These are phyloP conservation scores for Emydocephalus ijimae DNA, from an alignment of 2,113 vertebrate species.

Conservation along the genomic window DNA sequence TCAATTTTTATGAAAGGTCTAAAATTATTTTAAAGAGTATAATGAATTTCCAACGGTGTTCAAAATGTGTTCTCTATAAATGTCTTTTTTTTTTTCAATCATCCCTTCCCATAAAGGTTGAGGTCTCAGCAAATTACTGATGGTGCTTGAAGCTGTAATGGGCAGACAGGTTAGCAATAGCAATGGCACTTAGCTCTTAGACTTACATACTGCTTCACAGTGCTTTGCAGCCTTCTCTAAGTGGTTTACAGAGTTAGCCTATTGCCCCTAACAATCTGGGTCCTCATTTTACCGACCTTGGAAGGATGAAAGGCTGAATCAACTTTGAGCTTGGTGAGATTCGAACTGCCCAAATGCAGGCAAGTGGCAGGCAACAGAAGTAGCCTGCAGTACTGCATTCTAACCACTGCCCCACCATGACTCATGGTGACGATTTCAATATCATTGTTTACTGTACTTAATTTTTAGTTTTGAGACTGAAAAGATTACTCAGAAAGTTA, in stretches of 20 bases:
- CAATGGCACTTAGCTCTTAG: too few species aligned
- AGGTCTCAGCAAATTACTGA: conserved; percentile 62
- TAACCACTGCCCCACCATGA: too few species aligned
- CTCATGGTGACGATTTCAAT: conserved; percentile 34
- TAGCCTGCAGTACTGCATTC: too few species aligned
- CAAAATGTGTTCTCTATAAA: conserved; percentile 45
- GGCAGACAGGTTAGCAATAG: not conserved
- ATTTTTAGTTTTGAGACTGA: conserved; percentile 60
- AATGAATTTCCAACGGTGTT: conserved; percentile 23
- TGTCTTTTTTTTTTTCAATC: conserved; percentile 35
- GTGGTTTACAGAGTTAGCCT: too few species aligned
- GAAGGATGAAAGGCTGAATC: too few species aligned
- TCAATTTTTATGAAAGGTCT: conserved; percentile 50
- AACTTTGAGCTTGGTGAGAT: too few species aligned
- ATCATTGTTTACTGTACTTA: conserved; percentile 26
- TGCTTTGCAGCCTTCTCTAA: too few species aligned
- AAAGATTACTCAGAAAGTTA: conserved; percentile 55
- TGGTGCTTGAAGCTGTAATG: conserved; percentile 32
- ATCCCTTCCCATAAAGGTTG: conserved; percentile 45
- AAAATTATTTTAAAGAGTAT: conserved; percentile 49
- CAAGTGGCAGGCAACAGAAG: too few species aligned
- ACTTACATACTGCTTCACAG: too few species aligned
- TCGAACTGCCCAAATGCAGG: too few species aligned
- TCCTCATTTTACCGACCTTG: too few species aligned
- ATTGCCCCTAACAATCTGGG: too few species aligned